Conservation (phyloP, 2,797 vertebrate species). For the Chloroceryle inda region DNA sequence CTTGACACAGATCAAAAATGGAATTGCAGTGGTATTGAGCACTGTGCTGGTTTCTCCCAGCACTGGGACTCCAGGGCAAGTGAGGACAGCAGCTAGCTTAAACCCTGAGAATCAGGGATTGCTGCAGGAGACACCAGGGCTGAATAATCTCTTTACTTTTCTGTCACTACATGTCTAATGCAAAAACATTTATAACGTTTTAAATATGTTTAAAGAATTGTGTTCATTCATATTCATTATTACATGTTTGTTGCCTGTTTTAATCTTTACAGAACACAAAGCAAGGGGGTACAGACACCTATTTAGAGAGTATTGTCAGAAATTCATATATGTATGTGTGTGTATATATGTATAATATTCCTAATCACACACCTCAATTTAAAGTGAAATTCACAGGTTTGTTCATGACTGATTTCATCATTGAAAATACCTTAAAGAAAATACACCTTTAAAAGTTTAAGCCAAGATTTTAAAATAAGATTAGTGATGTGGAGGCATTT, state of each 20-base stretch:
- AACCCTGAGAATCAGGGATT: conserved; percentile 21
- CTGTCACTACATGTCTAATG: not conserved
- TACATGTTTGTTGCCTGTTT: not conserved
- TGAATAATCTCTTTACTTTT: conserved; percentile 10
- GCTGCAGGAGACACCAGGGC: not conserved
- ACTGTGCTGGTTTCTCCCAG: not conserved
- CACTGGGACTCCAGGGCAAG: not conserved
- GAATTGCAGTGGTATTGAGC: not conserved
- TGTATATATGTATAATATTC: not conserved
- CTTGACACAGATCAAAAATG: not conserved
- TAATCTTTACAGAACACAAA: not conserved
- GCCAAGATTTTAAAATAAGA: not conserved
- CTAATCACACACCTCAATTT: not conserved
- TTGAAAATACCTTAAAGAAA: not conserved
- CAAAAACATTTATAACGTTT: not conserved
- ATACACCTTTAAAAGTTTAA: not conserved
- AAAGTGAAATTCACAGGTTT: not conserved
- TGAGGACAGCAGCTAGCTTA: conserved; percentile 38
- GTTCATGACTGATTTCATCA: not conserved
- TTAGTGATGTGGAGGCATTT: not conserved
- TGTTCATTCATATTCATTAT: not conserved
- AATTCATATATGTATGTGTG: not conserved
- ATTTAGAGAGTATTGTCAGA: not conserved
- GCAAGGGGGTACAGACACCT: not conserved
- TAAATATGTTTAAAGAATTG: not conserved